phyloP scores from a whole-genome alignment of 2,797 vertebrate genomes.

The Odontamblyopus lacepedii region DNA sequence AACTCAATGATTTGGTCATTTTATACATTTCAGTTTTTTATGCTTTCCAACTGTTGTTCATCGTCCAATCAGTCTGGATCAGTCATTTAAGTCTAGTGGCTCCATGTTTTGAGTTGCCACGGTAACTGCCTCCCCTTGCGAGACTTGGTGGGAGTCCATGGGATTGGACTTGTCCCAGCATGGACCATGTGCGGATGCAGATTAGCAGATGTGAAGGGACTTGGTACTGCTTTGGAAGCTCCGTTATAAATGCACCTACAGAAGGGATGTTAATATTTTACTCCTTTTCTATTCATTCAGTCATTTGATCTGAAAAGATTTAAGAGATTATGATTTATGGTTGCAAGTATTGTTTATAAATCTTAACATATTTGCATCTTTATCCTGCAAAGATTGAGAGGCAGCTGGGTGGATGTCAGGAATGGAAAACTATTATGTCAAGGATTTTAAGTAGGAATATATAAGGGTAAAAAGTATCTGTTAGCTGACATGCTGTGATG shows the following conservation, averaged over 20 bases:
- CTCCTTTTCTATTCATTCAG: too few relatives aligned
- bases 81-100: slow-evolving; percentile 67
- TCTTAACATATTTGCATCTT: too few relatives aligned
- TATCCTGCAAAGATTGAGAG: too few relatives aligned
- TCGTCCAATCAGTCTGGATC: slow-evolving; percentile 68
- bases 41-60: slow-evolving; percentile 10
- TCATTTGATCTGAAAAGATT: too few relatives aligned
- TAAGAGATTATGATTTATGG: too few relatives aligned
- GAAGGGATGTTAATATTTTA: not conserved
- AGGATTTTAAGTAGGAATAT: too few relatives aligned
- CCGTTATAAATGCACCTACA: not conserved
- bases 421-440: too few relatives aligned
- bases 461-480: too few relatives aligned
- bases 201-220: slow-evolving; percentile 70
- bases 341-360: too few relatives aligned
- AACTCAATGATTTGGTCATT: not conserved
- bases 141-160: slow-evolving; percentile 44
- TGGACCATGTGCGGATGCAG: slow-evolving; percentile 77
- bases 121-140: slow-evolving; percentile 63
- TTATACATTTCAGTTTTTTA: not conserved
- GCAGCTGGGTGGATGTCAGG: too few relatives aligned
- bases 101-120: slow-evolving; percentile 69
- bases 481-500: too few relatives aligned
- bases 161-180: slow-evolving; percentile 58
- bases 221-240: slow-evolving; percentile 14